Evolutionary conservation across 2,888 invertebrate species (phyloP), one percentile per base, ranked within the genome.

Genomic region (Torymus texanus): DNA sequence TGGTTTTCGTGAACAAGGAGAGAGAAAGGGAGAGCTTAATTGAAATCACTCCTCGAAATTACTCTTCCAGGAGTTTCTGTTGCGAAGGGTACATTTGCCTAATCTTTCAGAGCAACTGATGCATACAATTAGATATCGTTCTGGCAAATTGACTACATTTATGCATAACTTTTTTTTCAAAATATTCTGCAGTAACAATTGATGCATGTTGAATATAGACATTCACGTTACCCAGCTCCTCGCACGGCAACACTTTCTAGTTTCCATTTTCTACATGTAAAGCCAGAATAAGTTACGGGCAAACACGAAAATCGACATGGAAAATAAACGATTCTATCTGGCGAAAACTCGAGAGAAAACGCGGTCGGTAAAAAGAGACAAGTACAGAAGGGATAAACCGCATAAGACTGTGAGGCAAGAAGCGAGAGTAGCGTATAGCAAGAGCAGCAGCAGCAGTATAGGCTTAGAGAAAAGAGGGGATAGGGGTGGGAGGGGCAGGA

Each of bases 21-120:
- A 29, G 0, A 16, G 29, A 59, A 51, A 62, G 66, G 14, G 53
- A 66, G 14, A 58, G 56, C 62, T 72, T 80, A 76, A 80, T 80
- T 80, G 67, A 67, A 76, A 67, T n/a, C n/a, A n/a, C 67, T 24
- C 72, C 67, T 72, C 75, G 29, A 67, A 29, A 76, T 72, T 76
- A 63, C 53, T 61, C 65, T 68, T 53, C 55, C 41, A 68, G 51
- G 62, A 41, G 29, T 8, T 11, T 41, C 14, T 41, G 29, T 18
- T 50, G 61, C 51, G 56, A 14, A n/a, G 3, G 56, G 21, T 50
- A 2, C n/a, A 51, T 18, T 41, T 21, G 21, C 2, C 21, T 21
- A 21, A 21, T 21, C 2, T 21, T n/a, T n/a, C n/a, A n/a, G n/a
- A n/a, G n/a, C n/a, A n/a, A n/a, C n/a, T n/a, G n/a, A n/a, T n/a